These are phyloP conservation scores for Drosophila obscura DNA, from an alignment of 1,140 invertebrate genomes.

Conservation along the genomic window DNA sequence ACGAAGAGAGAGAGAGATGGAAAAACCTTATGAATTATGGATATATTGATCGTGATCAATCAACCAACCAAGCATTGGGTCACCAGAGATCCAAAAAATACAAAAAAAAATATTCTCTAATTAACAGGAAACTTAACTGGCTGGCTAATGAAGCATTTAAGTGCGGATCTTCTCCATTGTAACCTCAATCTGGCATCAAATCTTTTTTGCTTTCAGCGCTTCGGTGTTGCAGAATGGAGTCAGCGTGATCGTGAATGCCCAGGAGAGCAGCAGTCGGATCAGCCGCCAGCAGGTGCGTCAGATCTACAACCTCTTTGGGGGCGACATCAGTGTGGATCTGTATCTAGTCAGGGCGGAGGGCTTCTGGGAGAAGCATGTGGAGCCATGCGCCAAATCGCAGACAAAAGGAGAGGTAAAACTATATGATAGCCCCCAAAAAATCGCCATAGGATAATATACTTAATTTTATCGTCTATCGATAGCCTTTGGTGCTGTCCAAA, in stretches of 20 bases:
- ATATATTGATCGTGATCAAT: slow-evolving; percentile 58
- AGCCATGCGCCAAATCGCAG: slow-evolving; percentile 88
- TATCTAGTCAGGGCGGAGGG: slow-evolving; percentile 88
- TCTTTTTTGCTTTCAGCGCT: slow-evolving; percentile 45
- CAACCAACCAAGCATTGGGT: slow-evolving; percentile 38
- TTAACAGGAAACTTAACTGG: slow-evolving; percentile 40
- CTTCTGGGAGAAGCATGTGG: slow-evolving; percentile 91
- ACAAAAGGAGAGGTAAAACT: slow-evolving; percentile 87
- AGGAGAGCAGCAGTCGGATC: slow-evolving; percentile 87
- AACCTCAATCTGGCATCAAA: slow-evolving; percentile 3
- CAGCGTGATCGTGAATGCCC: slow-evolving; percentile 87
- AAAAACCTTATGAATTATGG: slow-evolving; percentile 56
- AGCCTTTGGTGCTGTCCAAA: slow-evolving; percentile 87
- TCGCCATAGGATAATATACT: background rate
- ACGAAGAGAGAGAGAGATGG: background rate
- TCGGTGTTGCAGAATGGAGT: slow-evolving; percentile 84
- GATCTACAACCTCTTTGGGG: slow-evolving; percentile 85
- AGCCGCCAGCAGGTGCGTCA: slow-evolving; percentile 87
- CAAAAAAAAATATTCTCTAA: slow-evolving; percentile 17
- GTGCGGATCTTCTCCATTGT: background rate
- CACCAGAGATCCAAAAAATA: slow-evolving; percentile 14
- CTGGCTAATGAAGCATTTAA: slow-evolving; percentile 48
- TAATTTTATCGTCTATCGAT: slow-evolving; percentile 54
- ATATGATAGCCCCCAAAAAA: background rate
- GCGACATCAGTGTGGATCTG: slow-evolving; percentile 85